Evolutionary conservation across 2,888 invertebrate species (phyloP).

Genomic region (Drosophila antonietae): DNA sequence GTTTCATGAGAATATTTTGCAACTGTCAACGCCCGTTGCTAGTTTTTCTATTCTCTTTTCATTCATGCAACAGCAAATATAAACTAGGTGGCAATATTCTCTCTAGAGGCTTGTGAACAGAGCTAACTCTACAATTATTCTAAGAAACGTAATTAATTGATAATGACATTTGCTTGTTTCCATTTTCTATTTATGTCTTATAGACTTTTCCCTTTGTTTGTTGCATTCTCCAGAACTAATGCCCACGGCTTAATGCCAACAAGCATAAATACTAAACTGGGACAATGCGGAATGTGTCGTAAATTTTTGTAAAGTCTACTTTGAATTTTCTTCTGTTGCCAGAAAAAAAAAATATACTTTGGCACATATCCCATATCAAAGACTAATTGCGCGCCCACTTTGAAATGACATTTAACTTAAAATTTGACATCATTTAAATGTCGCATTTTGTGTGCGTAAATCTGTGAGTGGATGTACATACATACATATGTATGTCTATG

Average conservation of each 20-base stretch:
- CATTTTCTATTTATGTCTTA: background rate
- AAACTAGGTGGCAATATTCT: constrained; percentile 4
- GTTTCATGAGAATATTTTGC: background rate
- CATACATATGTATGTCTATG: no score
- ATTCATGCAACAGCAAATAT: background rate
- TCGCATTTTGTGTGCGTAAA: constrained; percentile 21
- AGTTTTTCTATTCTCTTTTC: background rate
- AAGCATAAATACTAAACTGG: constrained; percentile 9
- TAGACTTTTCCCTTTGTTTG: background rate
- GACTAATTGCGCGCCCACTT: constrained; percentile 67
- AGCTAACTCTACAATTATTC: background rate
- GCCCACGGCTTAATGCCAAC: constrained; percentile 15
- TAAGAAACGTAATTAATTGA: background rate
- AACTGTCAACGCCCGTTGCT: background rate
- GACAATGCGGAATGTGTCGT: constrained; percentile 23
- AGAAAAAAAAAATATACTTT: constrained; percentile 38
- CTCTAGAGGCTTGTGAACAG: background rate
- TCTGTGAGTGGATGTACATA: background rate
- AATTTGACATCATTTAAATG: constrained; percentile 68
- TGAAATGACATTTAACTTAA: constrained; percentile 76
- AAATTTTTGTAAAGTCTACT: constrained; percentile 16
- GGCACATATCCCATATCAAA: constrained; percentile 51
- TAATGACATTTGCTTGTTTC: constrained; percentile 5
- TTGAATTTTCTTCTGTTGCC: constrained; percentile 6
- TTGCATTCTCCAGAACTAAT: constrained; percentile 7